phyloP scores from a whole-genome alignment of 2,113 vertebrate genomes.

The Rhinogobius similis region DNA sequence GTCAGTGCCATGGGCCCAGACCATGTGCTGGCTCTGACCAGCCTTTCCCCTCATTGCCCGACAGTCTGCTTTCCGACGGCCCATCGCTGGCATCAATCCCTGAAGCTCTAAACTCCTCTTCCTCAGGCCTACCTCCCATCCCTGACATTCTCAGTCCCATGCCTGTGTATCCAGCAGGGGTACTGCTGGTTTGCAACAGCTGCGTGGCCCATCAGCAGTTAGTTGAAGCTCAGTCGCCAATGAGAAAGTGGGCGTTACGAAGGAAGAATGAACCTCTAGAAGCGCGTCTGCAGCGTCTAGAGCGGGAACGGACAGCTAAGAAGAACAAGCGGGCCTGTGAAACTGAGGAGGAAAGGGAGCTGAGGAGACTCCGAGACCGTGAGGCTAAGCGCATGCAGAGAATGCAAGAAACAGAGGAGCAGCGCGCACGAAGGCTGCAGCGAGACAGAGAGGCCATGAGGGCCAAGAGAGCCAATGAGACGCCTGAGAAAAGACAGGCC shows the following conservation, averaged over 20 bases:
- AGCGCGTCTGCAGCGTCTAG: slow-evolving; percentile 87
- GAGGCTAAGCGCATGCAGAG: slow-evolving; percentile 96
- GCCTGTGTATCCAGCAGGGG: slow-evolving; percentile 88
- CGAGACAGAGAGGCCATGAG: slow-evolving; percentile 96
- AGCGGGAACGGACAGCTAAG: slow-evolving; percentile 94
- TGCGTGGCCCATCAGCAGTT: slow-evolving; percentile 91
- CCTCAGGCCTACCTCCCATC: slow-evolving; percentile 71
- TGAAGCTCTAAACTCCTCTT: slow-evolving; percentile 69
- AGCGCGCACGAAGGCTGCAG: slow-evolving; percentile 89
- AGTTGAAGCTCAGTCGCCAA: slow-evolving; percentile 83
- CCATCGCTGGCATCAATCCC: slow-evolving; percentile 72
- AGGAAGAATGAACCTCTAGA: slow-evolving; percentile 91
- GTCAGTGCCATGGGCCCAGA: slow-evolving; percentile 53
- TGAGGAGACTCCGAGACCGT: slow-evolving; percentile 89
- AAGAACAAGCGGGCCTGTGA: slow-evolving; percentile 93
- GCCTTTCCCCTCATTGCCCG: slow-evolving; percentile 61
- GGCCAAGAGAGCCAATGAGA: slow-evolving; percentile 91
- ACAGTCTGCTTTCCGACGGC: slow-evolving; percentile 67
- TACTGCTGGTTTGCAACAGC: slow-evolving; percentile 95
- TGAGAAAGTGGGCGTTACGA: slow-evolving; percentile 89
- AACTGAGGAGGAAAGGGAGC: slow-evolving; percentile 87
- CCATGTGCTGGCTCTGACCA: slow-evolving; percentile 55
- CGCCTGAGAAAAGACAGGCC: slow-evolving; percentile 93
- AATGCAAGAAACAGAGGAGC: slow-evolving; percentile 94
- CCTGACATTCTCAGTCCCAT: slow-evolving; percentile 79